phyloP scores from a whole-genome alignment of 2,888 invertebrate genomes.

The Cephus spinipes region DNA sequence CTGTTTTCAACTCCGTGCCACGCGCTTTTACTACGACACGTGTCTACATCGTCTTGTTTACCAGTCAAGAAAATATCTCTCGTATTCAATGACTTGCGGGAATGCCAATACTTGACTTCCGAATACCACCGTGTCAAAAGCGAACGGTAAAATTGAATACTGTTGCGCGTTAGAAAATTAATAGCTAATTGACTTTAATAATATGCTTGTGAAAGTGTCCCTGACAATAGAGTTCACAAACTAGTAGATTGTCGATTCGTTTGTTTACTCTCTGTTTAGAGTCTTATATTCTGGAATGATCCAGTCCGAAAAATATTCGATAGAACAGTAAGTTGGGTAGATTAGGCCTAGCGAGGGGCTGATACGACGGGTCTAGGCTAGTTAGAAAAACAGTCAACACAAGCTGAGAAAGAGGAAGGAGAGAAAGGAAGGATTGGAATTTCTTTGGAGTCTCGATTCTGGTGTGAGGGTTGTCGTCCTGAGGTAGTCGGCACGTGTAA shows the following conservation, averaged over 20 bases:
- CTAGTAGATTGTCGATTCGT: not conserved
- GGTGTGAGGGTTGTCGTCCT: conserved; percentile 33
- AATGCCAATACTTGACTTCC: not conserved
- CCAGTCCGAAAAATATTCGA: not conserved
- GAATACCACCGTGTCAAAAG: not conserved
- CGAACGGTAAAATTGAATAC: not conserved
- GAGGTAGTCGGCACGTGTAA: conserved; percentile 33
- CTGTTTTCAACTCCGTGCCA: not conserved
- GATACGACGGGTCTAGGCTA: not conserved
- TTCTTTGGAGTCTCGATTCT: conserved; percentile 18
- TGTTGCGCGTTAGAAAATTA: not conserved
- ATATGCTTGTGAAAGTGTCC: not conserved
- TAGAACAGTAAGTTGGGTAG: not conserved
- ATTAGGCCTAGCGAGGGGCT: not conserved
- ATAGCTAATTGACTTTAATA: not conserved
- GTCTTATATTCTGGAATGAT: too few species aligned
- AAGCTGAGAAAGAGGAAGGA: conserved; percentile 8
- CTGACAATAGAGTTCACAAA: not conserved
- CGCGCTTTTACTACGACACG: not conserved
- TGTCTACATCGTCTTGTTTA: not conserved
- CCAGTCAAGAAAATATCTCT: not conserved
- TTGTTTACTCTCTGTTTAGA: not conserved
- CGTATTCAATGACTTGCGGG: not conserved
- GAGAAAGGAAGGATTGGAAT: conserved; percentile 29
- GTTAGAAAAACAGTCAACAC: not conserved